phyloP scores from a whole-genome alignment of 2,113 vertebrate species.

The Hystrix cristata region DNA sequence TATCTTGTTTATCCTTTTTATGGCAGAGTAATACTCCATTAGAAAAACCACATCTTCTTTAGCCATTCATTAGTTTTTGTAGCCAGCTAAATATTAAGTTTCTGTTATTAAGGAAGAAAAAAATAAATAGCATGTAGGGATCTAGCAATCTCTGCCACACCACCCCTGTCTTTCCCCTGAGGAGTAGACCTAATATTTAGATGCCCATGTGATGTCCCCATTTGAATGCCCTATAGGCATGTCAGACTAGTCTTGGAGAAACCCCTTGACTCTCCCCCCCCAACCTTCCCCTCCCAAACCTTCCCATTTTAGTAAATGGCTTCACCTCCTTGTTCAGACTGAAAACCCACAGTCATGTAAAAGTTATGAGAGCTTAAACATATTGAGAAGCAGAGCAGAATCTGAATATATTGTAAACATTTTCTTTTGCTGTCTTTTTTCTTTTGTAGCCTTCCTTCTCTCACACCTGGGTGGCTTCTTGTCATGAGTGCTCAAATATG shows the following conservation, averaged over 20 bases:
- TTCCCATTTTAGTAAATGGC: constrained; percentile 6
- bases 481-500: background rate
- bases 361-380: background rate
- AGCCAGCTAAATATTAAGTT: background rate
- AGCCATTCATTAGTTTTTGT: too few species aligned
- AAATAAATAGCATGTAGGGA: background rate
- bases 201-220: background rate
- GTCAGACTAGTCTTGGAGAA: background rate
- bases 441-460: too few species aligned
- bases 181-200: background rate
- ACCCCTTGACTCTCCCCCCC: background rate
- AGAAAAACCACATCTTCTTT: too few species aligned
- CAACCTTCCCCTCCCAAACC: background rate
- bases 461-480: background rate
- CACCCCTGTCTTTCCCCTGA: background rate
- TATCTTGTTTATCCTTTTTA: too few species aligned
- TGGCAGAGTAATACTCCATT: too few species aligned
- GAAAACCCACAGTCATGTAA: background rate
- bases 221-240: background rate
- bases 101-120: background rate
- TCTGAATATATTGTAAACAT: background rate
- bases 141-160: background rate
- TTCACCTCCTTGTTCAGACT: background rate
- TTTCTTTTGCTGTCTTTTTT: background rate
- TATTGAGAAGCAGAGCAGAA: background rate